phyloP scores from a whole-genome alignment of 2,797 vertebrate species.

The Pipistrellus kuhlii region DNA sequence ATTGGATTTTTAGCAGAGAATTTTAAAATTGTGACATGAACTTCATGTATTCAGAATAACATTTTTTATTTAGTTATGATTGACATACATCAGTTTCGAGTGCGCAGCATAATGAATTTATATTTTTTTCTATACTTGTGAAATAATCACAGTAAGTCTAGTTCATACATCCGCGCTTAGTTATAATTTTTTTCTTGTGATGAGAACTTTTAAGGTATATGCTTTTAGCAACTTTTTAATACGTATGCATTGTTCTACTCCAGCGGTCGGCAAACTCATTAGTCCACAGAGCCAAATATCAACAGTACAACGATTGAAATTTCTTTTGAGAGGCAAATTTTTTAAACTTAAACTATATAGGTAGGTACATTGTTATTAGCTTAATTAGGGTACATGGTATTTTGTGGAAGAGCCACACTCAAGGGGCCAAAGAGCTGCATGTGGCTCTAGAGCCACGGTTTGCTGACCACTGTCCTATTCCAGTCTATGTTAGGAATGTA shows the following conservation, averaged over 20 bases:
- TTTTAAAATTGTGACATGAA: slow-evolving; percentile 37
- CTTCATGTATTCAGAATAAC: neutral
- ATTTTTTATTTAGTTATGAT: neutral
- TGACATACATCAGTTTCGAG: neutral
- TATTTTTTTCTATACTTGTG: neutral
- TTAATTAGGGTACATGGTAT: no score
- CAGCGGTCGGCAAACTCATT: neutral
- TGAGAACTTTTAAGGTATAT: neutral
- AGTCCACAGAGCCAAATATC: no score
- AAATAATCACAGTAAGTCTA: neutral
- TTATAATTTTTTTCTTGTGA: neutral
- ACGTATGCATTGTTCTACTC: neutral
- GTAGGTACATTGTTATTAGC: no score
- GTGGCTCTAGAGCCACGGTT: no score
- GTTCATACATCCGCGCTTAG: neutral
- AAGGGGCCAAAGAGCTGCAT: no score
- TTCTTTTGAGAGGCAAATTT: no score
- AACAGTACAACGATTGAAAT: no score
- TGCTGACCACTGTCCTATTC: neutral
- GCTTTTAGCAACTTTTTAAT: neutral
- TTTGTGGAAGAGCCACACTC: no score
- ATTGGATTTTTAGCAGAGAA: slow-evolving; percentile 6
- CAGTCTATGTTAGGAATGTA: neutral
- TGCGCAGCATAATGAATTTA: neutral
- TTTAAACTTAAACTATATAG: no score